phyloP scores from a whole-genome alignment of 2,797 vertebrate species.

The Pseudomugil tenellus region DNA sequence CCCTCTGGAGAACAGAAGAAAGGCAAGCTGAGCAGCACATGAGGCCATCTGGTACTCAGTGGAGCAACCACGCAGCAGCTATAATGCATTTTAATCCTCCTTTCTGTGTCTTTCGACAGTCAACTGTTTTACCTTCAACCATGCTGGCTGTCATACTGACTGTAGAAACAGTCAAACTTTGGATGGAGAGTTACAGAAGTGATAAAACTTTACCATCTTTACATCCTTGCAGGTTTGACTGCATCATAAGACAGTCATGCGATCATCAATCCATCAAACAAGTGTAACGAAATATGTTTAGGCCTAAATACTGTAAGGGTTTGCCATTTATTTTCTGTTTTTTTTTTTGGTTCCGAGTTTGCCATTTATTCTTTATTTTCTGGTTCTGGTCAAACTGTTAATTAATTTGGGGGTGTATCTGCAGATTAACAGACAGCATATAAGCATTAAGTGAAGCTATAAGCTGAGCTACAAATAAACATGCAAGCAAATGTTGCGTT shows the following conservation, averaged over 20 bases:
- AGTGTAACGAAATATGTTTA: background rate
- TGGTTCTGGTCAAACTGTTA: slow-evolving; percentile 1
- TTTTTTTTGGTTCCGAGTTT: no score
- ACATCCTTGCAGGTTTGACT: background rate
- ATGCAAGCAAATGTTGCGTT: background rate
- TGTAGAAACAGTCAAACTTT: slow-evolving; percentile 7
- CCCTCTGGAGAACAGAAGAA: slow-evolving; percentile 59
- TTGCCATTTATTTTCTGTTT: background rate
- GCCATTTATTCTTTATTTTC: slow-evolving; percentile 3
- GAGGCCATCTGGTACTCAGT: slow-evolving; percentile 82
- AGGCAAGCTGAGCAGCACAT: slow-evolving; percentile 69
- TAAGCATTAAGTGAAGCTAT: background rate
- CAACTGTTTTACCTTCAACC: slow-evolving; percentile 37
- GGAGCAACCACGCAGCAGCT: slow-evolving; percentile 51
- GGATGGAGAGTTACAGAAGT: background rate
- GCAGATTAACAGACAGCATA: background rate
- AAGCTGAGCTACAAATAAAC: background rate
- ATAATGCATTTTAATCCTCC: slow-evolving; percentile 32
- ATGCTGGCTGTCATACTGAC: background rate
- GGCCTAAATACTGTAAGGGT: background rate
- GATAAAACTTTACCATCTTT: background rate
- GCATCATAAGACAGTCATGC: background rate
- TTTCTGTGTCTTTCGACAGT: slow-evolving; percentile 29
- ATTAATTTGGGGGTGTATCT: background rate
- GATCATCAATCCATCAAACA: background rate